Percentiles rank a stretch among this genome's conserved stretches.
phyloP scores from a whole-genome alignment of 2,888 invertebrate genomes.

The Hybos culiciformis region DNA sequence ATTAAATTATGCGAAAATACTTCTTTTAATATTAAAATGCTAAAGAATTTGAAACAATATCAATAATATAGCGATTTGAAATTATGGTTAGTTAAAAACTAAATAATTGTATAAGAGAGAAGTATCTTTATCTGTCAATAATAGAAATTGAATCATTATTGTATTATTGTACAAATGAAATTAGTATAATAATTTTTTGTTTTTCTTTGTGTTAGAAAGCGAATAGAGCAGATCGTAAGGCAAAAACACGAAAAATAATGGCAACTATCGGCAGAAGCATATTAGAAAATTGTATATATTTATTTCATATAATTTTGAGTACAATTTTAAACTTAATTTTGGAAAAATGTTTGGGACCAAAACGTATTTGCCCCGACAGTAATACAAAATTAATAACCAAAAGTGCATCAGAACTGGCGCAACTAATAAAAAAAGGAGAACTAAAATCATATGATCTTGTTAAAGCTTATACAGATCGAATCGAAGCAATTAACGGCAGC shows the following conservation, averaged over 20 bases:
- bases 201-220: too few relatives aligned
- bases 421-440: conserved; percentile 49
- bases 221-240: background rate
- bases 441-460: conserved; percentile 58
- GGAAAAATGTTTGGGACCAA: conserved; percentile 27
- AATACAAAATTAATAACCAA: conserved; percentile 36
- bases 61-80: too few relatives aligned
- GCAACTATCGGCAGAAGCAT: conserved; percentile 3
- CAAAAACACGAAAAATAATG: conserved; percentile 5
- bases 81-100: too few relatives aligned
- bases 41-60: too few relatives aligned
- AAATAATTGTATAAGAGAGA: too few relatives aligned
- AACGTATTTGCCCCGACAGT: conserved; percentile 21
- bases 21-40: too few relatives aligned
- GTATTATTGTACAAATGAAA: too few relatives aligned
- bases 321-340: conserved; percentile 23
- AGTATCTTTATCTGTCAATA: too few relatives aligned
- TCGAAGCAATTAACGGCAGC: conserved; percentile 52
- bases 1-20: too few relatives aligned
- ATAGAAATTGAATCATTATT: too few relatives aligned
- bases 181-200: too few relatives aligned
- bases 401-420: conserved; percentile 53
- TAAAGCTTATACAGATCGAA: conserved; percentile 58
- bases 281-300: conserved; percentile 4
- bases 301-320: conserved; percentile 24